Conservation (phyloP, 2,797 vertebrate species). For the Acipenser oxyrinchus region DNA sequence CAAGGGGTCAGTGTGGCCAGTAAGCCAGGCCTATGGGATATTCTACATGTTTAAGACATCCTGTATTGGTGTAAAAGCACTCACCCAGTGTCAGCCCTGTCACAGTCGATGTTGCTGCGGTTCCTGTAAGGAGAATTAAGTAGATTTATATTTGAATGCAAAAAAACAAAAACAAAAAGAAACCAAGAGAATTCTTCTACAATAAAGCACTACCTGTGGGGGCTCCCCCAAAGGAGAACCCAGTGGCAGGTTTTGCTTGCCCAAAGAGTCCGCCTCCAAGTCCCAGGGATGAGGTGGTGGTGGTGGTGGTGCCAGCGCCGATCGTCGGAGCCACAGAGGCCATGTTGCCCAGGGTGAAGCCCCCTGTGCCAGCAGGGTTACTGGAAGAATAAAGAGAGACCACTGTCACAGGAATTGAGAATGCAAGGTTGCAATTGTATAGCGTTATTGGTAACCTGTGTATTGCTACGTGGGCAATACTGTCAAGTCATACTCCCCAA, state of each 20-base stretch:
- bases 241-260: constrained; percentile 73
- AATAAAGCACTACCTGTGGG: constrained; percentile 60
- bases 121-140: constrained; percentile 32
- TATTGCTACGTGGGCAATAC: no score
- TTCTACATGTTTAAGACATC: background rate
- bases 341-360: constrained; percentile 74
- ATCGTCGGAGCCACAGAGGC: constrained; percentile 53
- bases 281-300: constrained; percentile 54
- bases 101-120: constrained; percentile 56
- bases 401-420: background rate
- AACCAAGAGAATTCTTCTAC: background rate
- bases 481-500: background rate
- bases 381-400: constrained; percentile 32
- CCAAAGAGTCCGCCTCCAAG: constrained; percentile 76
- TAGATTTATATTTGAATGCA: background rate
- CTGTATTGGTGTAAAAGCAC: background rate
- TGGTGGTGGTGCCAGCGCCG: constrained; percentile 54
- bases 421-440: background rate
- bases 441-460: background rate
- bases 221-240: constrained; percentile 79
- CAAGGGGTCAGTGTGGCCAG: no score
- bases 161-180: background rate
- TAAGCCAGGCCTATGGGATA: no score
- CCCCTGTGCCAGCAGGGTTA: constrained; percentile 64
- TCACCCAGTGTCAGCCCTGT: constrained; percentile 73